A percentile compares a stretch with the other conserved stretches of the same genome.
Conservation (phyloP, 2,113 vertebrate genomes). For the Aphyosemion australe region DNA sequence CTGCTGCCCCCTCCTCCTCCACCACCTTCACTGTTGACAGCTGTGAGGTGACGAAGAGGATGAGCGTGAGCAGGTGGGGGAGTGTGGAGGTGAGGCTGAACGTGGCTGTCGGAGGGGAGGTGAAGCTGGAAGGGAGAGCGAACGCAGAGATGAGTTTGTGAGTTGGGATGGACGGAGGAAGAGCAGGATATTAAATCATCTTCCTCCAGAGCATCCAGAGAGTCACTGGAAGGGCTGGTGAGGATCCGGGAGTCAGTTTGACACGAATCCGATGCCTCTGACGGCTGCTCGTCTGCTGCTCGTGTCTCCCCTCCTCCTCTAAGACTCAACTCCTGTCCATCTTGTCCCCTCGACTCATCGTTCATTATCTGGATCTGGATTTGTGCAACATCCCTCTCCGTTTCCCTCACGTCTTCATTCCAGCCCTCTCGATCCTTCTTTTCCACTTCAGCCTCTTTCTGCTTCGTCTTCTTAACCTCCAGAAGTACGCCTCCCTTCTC, state of each 20-base stretch:
- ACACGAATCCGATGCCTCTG: slow-evolving; percentile 89
- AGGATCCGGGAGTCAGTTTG: slow-evolving; percentile 79
- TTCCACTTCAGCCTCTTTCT: slow-evolving; percentile 45
- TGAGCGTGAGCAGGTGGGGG: slow-evolving; percentile 64
- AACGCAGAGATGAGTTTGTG: slow-evolving; percentile 1
- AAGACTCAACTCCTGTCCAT: background rate
- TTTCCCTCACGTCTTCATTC: slow-evolving; percentile 15
- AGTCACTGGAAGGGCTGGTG: slow-evolving; percentile 90
- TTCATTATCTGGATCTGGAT: slow-evolving; percentile 5
- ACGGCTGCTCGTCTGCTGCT: slow-evolving; percentile 64
- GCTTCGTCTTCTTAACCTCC: slow-evolving; percentile 37
- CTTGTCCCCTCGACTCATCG: background rate
- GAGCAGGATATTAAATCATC: slow-evolving; percentile 85
- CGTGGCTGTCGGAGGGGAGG: slow-evolving; percentile 7
- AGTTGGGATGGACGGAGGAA: slow-evolving; percentile 68
- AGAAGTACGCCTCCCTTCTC: slow-evolving; percentile 22
- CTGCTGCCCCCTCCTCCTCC: slow-evolving; percentile 7
- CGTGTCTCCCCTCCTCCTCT: slow-evolving; percentile 10
- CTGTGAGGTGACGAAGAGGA: slow-evolving; percentile 47
- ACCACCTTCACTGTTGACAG: background rate
- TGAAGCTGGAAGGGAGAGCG: slow-evolving; percentile 31
- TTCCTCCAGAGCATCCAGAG: slow-evolving; percentile 89
- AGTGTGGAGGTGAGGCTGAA: slow-evolving; percentile 52
- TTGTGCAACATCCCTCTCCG: background rate
- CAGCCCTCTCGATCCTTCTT: slow-evolving; percentile 32